Conservation (phyloP, 2,888 invertebrate genomes). For the Rhamnusium bicolor region DNA sequence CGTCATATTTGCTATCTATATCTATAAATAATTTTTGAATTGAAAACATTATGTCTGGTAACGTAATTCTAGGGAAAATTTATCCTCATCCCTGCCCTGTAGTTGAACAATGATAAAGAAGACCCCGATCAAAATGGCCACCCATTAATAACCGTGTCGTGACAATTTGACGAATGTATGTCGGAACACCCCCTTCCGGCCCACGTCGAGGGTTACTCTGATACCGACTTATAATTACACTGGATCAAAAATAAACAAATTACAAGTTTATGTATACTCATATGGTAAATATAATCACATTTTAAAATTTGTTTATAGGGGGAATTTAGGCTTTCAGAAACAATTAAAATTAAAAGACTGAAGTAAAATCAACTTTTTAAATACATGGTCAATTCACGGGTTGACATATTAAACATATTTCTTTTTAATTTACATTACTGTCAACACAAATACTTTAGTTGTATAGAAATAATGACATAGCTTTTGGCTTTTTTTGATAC, state of each 20-base stretch:
- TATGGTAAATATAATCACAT: constrained; percentile 29
- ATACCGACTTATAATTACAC: constrained; percentile 48
- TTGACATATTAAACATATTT: too few relatives aligned
- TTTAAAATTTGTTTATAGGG: constrained; percentile 4
- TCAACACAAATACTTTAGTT: too few relatives aligned
- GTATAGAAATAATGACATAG: too few relatives aligned
- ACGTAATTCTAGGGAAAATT: too few relatives aligned
- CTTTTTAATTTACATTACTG: too few relatives aligned
- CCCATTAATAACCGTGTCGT: constrained; percentile 69
- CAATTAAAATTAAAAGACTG: neutral
- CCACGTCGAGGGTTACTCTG: constrained; percentile 55
- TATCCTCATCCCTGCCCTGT: constrained; percentile 28
- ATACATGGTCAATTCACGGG: too few relatives aligned
- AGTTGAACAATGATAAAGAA: constrained; percentile 58
- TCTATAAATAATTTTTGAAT: too few relatives aligned
- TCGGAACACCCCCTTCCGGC: constrained; percentile 75
- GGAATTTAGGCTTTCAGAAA: neutral
- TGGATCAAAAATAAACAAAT: constrained; percentile 54
- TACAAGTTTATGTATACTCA: constrained; percentile 43
- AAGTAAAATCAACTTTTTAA: too few relatives aligned
- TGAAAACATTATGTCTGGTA: too few relatives aligned
- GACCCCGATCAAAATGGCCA: constrained; percentile 62
- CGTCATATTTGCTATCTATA: too few relatives aligned
- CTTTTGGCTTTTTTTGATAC: too few relatives aligned
- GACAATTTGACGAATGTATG: constrained; percentile 69